These are phyloP conservation scores for Rhodeus uyekii DNA, from an alignment of 2,797 vertebrate genomes.

Conservation along the genomic window DNA sequence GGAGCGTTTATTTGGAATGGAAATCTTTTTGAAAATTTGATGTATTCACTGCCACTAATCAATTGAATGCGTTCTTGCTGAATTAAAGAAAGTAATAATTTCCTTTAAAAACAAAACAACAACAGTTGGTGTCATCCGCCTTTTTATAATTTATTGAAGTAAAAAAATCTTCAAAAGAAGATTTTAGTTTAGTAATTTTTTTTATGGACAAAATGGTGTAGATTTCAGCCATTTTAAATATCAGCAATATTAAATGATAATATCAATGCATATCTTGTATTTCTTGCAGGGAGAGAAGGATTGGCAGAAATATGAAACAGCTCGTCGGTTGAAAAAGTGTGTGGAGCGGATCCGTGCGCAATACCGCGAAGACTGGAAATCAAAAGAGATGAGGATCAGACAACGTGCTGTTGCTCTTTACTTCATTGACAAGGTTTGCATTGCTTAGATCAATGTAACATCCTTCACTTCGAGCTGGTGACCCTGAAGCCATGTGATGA, in stretches of 20 bases:
- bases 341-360: constrained; percentile 91
- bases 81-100: background rate
- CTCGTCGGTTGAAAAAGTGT: constrained; percentile 90
- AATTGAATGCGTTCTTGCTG: background rate
- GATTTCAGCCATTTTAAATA: background rate
- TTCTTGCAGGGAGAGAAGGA: constrained; percentile 91
- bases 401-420: constrained; percentile 96
- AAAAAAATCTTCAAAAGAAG: no score
- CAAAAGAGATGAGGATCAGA: constrained; percentile 96
- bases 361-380: constrained; percentile 97
- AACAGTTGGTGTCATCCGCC: no score
- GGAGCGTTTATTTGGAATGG: background rate
- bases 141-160: background rate
- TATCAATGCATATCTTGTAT: background rate
- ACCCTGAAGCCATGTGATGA: constrained; percentile 14
- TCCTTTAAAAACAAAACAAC: background rate
- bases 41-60: background rate
- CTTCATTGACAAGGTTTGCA: constrained; percentile 93
- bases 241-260: background rate
- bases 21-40: background rate
- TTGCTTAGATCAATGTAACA: constrained; percentile 48
- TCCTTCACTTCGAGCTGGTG: background rate
- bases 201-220: background rate
- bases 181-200: no score
- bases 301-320: constrained; percentile 98